These are phyloP conservation scores for Colostygia pectinataria DNA, from an alignment of 2,888 invertebrate genomes.

Conservation along the genomic window DNA sequence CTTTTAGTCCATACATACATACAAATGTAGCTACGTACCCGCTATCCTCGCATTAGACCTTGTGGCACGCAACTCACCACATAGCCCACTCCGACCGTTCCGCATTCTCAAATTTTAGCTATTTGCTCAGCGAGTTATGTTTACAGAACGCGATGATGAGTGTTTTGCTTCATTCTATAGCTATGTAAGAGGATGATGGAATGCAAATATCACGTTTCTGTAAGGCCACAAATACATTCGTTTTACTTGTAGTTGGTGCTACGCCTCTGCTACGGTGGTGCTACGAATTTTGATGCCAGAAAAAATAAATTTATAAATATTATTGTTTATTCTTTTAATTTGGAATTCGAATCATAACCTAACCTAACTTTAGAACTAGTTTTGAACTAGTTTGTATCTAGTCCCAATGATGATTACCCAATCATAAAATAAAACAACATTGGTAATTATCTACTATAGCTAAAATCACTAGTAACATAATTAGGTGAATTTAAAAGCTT, in stretches of 20 bases:
- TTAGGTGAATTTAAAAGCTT: neutral
- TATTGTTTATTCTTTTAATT: too few species aligned
- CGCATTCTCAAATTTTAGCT: slow-evolving; percentile 16
- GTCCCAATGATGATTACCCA: too few species aligned
- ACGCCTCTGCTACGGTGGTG: neutral
- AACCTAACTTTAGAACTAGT: too few species aligned
- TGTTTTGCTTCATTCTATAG: slow-evolving; percentile 5
- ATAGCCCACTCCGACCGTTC: slow-evolving; percentile 1
- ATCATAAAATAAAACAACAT: too few species aligned
- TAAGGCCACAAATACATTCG: too few species aligned
- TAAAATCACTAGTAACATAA: too few species aligned
- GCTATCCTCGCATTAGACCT: slow-evolving; percentile 1
- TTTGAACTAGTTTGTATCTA: too few species aligned
- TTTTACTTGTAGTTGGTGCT: too few species aligned
- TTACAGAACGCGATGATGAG: slow-evolving; percentile 10
- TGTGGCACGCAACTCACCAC: slow-evolving; percentile 10
- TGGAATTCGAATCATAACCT: too few species aligned
- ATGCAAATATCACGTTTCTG: neutral
- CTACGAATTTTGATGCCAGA: too few species aligned
- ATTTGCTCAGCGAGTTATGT: slow-evolving; percentile 13
- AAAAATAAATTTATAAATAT: too few species aligned
- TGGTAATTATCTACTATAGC: too few species aligned
- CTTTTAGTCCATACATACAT: neutral
- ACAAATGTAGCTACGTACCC: neutral
- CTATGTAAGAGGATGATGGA: neutral